Evolutionary conservation across 2,888 invertebrate genomes (phyloP), one percentile per base, ranked within the genome.

Genomic region (Acanthosoma haemorrhoidale): DNA sequence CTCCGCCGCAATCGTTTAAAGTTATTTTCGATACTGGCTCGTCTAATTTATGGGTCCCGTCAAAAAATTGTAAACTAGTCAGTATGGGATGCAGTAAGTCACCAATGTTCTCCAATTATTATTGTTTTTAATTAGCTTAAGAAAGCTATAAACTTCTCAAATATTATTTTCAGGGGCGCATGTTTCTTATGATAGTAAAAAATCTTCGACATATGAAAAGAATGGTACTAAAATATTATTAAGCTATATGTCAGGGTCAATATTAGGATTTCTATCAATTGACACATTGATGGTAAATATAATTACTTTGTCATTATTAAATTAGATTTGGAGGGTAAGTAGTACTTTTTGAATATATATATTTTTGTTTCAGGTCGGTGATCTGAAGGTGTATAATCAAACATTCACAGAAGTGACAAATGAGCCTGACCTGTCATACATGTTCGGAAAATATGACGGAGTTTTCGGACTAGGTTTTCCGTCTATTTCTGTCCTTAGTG

Each of bases 1-100:
- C 85, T 58, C 98, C 98, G 15, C 89, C 93, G 67, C 98, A 98
- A 82, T 84, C 82, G 18, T 97, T 97, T 82, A 90, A 88, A 78
- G 97, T 97, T 74, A 91, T 99, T 71, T 99, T 99, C 82, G 98
- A 99, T 82, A 99, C 98, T 0, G 98, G 98, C 73, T 97, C 97
- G 3, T 95, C 97, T 57, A 99, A 99, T 82, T 85, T 99, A 69
- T 99, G 99, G 99, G 90, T 99, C 72, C 98, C 98, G 3, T 97
- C 97, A 13, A 96, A 96, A 82, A 90, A 96, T 80, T 99, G 98
- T 80, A 89, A 92, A 79, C 25, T 51, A 29, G n/a, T 5, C 2
- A 43, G 43, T 21, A 5, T 51, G 6, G 51, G 51, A 25, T 51
- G 51, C 51, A 51, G 51, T 51, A 51, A 51, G 51, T 51, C 2